Conservation (phyloP, 2,888 invertebrate species). For the Hirtodrosophila alboralis region DNA sequence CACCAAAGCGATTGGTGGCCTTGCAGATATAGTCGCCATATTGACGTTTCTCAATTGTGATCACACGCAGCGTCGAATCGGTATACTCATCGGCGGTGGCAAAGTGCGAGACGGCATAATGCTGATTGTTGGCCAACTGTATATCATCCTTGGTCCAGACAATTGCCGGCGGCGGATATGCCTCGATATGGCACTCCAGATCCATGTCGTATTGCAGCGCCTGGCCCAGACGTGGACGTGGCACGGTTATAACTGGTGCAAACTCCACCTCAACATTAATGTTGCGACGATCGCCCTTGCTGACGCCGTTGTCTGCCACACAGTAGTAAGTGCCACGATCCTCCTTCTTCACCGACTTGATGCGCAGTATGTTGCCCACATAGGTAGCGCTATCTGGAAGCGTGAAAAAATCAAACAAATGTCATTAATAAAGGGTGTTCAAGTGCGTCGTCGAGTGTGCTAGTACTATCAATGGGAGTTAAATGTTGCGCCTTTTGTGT, state of each 20-base stretch:
- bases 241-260: slow-evolving; percentile 93
- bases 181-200: slow-evolving; percentile 96
- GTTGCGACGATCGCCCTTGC: slow-evolving; percentile 92
- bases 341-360: slow-evolving; percentile 91
- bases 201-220: slow-evolving; percentile 97
- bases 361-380: slow-evolving; percentile 92
- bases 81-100: slow-evolving; percentile 96
- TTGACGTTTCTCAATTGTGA: slow-evolving; percentile 95
- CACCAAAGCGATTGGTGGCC: slow-evolving; percentile 94
- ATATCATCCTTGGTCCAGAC: slow-evolving; percentile 94
- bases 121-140: slow-evolving; percentile 94
- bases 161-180: slow-evolving; percentile 96
- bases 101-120: slow-evolving; percentile 95
- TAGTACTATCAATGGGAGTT: slow-evolving; percentile 48
- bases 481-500: slow-evolving; percentile 56
- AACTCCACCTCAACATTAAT: slow-evolving; percentile 96
- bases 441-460: slow-evolving; percentile 50
- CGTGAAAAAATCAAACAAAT: neutral
- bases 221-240: slow-evolving; percentile 91
- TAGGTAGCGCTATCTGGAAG: slow-evolving; percentile 83
- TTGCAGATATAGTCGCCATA: slow-evolving; percentile 94
- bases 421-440: slow-evolving; percentile 32
- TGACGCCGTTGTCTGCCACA: slow-evolving; percentile 95
- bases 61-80: slow-evolving; percentile 94
- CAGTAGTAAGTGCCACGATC: slow-evolving; percentile 97